Percentiles rank a stretch among this genome's conserved stretches.
phyloP scores from a whole-genome alignment of 2,888 invertebrate species.

The Atrina japonica region DNA sequence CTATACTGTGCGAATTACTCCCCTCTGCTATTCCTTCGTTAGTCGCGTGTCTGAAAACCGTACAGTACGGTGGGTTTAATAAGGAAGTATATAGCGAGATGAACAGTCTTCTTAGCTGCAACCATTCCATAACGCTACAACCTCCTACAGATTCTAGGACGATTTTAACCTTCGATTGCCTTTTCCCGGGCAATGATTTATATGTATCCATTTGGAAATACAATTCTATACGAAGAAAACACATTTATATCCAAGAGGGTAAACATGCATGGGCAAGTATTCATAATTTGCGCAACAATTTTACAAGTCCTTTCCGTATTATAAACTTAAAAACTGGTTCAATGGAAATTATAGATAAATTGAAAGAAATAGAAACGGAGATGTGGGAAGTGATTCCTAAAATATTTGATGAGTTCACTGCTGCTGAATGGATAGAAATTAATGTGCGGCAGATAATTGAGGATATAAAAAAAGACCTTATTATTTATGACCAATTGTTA shows the following conservation, averaged over 20 bases:
- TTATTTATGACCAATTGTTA: not conserved
- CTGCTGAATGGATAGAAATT: constrained; percentile 53
- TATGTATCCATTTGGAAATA: no score
- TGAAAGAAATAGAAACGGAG: constrained; percentile 16
- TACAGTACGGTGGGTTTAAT: no score
- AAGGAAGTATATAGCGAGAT: no score
- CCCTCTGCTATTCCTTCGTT: constrained; percentile 81
- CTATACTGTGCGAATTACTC: constrained; percentile 81
- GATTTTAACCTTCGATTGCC: no score
- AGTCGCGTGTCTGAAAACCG: constrained; percentile 55
- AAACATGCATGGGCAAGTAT: constrained; percentile 54
- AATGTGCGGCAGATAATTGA: constrained; percentile 11
- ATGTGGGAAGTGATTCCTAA: constrained; percentile 30
- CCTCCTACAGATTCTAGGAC: no score
- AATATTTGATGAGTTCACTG: constrained; percentile 47
- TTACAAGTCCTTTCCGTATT: constrained; percentile 51
- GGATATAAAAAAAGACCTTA: not conserved
- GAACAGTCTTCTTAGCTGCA: no score
- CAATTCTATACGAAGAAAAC: constrained; percentile 47
- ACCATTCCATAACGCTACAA: no score
- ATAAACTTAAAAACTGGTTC: constrained; percentile 36
- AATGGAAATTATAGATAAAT: constrained; percentile 11
- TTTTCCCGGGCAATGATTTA: no score
- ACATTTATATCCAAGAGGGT: constrained; percentile 13
- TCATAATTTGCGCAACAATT: constrained; percentile 45